A percentile compares a stretch with the other conserved stretches of the same genome.
Evolutionary conservation across 2,888 invertebrate species (phyloP).

Genomic region (Mesochorus sp.): DNA sequence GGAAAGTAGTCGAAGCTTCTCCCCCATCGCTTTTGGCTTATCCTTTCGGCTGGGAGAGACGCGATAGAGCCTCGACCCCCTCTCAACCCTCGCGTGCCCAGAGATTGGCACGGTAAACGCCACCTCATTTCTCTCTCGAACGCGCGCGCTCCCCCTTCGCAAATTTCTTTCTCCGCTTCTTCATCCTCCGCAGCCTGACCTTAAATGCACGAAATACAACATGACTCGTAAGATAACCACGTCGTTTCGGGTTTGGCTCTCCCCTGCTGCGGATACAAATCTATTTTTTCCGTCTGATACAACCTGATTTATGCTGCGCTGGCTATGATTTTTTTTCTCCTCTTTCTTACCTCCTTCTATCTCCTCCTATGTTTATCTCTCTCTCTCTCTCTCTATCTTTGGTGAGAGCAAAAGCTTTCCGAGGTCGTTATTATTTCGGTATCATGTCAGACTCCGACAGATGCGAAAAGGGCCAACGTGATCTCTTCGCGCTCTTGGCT

Average conservation of each 20-base stretch:
- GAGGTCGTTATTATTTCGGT: constrained; percentile 73
- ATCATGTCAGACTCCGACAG: constrained; percentile 63
- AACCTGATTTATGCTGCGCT: constrained; percentile 56
- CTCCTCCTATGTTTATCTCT: no score
- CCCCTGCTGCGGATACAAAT: constrained; percentile 46
- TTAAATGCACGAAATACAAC: constrained; percentile 34
- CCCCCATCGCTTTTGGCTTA: constrained; percentile 35
- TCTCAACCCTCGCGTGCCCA: neutral
- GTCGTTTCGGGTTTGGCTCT: neutral
- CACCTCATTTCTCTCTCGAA: constrained; percentile 41
- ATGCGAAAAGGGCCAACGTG: constrained; percentile 46
- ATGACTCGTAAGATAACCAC: constrained; percentile 19
- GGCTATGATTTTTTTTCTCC: constrained; percentile 44
- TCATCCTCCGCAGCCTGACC: constrained; percentile 34
- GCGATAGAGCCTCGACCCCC: constrained; percentile 26
- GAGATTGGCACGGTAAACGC: constrained; percentile 43
- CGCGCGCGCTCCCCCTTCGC: constrained; percentile 10
- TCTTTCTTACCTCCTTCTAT: constrained; percentile 19
- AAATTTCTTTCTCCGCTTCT: constrained; percentile 16
- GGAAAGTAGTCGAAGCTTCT: constrained; percentile 29
- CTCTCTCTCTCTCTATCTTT: no score
- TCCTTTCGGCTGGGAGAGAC: constrained; percentile 34
- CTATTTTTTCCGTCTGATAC: constrained; percentile 57
- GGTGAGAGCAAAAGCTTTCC: constrained; percentile 35
- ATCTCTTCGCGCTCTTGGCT: neutral